Conservation (phyloP, 2,888 invertebrate genomes). For the Synanthedon vespiformis region DNA sequence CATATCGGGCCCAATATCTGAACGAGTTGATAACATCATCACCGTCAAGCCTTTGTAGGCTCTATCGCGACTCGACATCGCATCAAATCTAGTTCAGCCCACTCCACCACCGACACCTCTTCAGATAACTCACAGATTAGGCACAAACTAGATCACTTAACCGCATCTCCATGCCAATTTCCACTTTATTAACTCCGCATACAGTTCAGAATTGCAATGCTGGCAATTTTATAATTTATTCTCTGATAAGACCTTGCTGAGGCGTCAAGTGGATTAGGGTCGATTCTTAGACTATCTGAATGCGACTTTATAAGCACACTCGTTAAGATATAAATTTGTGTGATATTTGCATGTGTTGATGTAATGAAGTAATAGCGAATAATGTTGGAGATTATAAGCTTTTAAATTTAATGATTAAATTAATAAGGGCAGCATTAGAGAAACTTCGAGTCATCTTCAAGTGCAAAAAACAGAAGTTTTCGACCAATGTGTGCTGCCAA, state of each 20-base stretch:
- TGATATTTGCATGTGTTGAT: too few relatives aligned
- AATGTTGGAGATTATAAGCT: too few relatives aligned
- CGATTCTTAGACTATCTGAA: too few relatives aligned
- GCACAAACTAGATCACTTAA: slow-evolving; percentile 6
- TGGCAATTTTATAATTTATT: neutral
- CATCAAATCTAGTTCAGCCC: slow-evolving; percentile 5
- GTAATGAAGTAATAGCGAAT: too few relatives aligned
- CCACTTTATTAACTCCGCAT: neutral
- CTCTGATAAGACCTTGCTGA: neutral
- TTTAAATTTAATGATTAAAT: too few relatives aligned
- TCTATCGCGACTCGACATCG: neutral
- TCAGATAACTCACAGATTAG: slow-evolving; percentile 12
- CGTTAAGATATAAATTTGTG: too few relatives aligned
- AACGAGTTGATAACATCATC: slow-evolving; percentile 7
- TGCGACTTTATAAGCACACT: too few relatives aligned
- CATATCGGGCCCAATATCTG: slow-evolving; percentile 11
- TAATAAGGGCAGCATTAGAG: too few relatives aligned
- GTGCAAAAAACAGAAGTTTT: too few relatives aligned
- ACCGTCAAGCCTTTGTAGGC: neutral
- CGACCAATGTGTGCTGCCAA: too few relatives aligned
- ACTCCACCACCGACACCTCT: slow-evolving; percentile 4
- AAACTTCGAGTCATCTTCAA: too few relatives aligned
- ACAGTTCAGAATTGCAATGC: neutral
- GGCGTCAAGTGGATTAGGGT: too few relatives aligned
- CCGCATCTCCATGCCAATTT: neutral